phyloP scores from a whole-genome alignment of 2,113 vertebrate genomes.

The Brienomyrus longianalis region DNA sequence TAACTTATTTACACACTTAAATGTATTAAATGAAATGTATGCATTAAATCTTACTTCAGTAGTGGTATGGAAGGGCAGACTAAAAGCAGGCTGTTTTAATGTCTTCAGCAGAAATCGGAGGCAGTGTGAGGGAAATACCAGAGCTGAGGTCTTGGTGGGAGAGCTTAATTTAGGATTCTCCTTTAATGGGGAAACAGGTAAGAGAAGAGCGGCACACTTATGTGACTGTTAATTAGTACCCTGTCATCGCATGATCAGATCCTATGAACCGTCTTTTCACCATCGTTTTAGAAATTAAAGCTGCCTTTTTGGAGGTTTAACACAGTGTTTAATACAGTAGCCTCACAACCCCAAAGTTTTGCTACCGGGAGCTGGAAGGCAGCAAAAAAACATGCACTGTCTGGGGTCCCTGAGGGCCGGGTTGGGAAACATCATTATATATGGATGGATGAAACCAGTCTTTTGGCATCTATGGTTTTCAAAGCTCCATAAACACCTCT shows the following conservation, averaged over 20 bases:
- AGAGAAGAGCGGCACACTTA: not conserved
- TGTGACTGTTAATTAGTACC: not conserved
- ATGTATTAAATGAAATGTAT: not conserved
- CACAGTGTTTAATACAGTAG: not conserved
- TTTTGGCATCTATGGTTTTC: not conserved
- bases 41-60: not conserved
- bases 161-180: not conserved
- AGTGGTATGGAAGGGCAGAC: not conserved
- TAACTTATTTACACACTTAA: not conserved
- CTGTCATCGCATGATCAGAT: not conserved
- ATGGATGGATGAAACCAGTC: not conserved
- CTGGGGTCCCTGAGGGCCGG: not conserved
- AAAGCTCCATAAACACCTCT: not conserved
- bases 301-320: not conserved
- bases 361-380: not conserved
- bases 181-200: not conserved
- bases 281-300: not conserved
- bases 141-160: not conserved
- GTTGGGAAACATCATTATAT: not conserved
- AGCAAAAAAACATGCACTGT: not conserved
- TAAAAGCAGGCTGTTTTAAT: not conserved
- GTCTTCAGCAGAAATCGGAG: not conserved
- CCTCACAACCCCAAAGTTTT: not conserved
- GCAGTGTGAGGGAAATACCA: not conserved
- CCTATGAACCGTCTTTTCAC: not conserved